These are phyloP conservation scores for Struthidea cinerea DNA, from an alignment of 2,113 vertebrate species.

Conservation along the genomic window DNA sequence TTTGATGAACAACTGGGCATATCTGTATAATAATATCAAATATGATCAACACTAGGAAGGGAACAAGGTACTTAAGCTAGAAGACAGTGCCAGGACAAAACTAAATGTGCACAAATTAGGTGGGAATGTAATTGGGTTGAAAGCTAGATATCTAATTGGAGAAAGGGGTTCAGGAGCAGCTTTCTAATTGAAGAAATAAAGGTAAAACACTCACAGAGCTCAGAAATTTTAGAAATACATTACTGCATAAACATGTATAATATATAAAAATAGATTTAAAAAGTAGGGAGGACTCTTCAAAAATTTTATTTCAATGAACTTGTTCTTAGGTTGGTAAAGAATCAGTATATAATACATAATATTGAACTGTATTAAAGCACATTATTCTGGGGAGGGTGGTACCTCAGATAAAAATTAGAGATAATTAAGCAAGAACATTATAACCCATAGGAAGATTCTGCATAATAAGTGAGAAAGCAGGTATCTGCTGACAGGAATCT, in stretches of 20 bases:
- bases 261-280: neutral
- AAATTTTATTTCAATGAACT: neutral
- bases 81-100: neutral
- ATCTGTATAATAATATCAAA: neutral
- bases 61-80: neutral
- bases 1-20: neutral
- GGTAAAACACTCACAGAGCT: neutral
- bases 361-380: neutral
- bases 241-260: neutral
- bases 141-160: neutral
- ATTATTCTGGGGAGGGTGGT: neutral
- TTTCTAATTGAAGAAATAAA: neutral
- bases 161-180: neutral
- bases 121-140: neutral
- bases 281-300: neutral
- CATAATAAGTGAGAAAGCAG: conserved; percentile 16
- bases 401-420: neutral
- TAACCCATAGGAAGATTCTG: neutral
- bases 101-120: neutral
- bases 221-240: neutral
- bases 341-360: neutral
- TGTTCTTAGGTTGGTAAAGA: neutral
- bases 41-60: neutral
- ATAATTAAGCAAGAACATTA: neutral
- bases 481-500: conserved; percentile 28